These are phyloP conservation scores for Chrysaora quinquecirrha DNA, from an alignment of 30 jellyfish, hydroid and myxozoan species.

Conservation along the genomic window DNA sequence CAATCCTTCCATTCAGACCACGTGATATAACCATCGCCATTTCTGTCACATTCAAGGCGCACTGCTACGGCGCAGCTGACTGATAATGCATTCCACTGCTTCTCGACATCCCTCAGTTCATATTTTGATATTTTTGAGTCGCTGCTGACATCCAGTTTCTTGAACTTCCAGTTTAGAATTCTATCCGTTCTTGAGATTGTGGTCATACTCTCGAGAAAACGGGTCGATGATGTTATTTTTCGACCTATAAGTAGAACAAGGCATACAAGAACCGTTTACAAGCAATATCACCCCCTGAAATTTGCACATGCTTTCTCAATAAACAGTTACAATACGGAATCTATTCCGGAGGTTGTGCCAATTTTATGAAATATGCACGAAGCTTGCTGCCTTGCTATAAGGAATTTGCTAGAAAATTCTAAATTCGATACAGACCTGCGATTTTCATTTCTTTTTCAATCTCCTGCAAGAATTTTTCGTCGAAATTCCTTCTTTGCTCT, in stretches of 20 bases:
- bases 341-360: no score
- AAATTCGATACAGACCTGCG: slow-evolving; percentile 22
- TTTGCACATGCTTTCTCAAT: no score
- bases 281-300: no score
- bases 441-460: slow-evolving; percentile 35
- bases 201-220: slow-evolving; percentile 58
- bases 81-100: slow-evolving; percentile 31
- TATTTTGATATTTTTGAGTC: slow-evolving; percentile 38
- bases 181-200: slow-evolving; percentile 41
- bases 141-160: slow-evolving; percentile 45
- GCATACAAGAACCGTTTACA: no score
- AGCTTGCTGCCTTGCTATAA: no score
- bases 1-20: slow-evolving; percentile 83
- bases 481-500: slow-evolving; percentile 16
- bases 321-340: no score
- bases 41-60: slow-evolving; percentile 37
- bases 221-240: slow-evolving; percentile 22
- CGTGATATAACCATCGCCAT: slow-evolving; percentile 56
- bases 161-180: slow-evolving; percentile 74
- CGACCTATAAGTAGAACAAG: neutral
- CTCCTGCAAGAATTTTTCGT: slow-evolving; percentile 8
- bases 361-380: no score
- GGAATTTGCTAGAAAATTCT: no score
- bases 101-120: slow-evolving; percentile 45
- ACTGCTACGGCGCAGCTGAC: slow-evolving; percentile 32